phyloP scores from a whole-genome alignment of 2,797 vertebrate genomes.

The Holocentrus rufus region DNA sequence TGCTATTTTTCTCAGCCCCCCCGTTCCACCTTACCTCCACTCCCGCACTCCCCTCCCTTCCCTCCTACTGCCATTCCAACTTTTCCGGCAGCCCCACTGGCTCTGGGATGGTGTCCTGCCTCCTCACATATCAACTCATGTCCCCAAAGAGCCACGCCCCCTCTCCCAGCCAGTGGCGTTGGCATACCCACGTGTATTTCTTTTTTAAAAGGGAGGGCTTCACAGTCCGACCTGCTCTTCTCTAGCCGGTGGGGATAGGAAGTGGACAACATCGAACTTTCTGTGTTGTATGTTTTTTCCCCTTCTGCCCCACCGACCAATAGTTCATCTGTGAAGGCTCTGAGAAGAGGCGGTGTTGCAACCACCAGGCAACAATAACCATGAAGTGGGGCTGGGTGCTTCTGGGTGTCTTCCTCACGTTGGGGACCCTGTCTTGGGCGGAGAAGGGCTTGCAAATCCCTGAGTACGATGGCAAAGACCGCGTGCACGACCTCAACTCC shows the following conservation, averaged over 20 bases:
- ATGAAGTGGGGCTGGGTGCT: slow-evolving; percentile 84
- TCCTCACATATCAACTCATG: slow-evolving; percentile 5
- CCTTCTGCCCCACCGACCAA: slow-evolving; percentile 8
- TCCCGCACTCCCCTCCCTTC: background rate
- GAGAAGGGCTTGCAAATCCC: slow-evolving; percentile 88
- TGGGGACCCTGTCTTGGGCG: slow-evolving; percentile 72
- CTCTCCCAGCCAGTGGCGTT: slow-evolving; percentile 40
- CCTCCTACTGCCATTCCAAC: slow-evolving; percentile 24
- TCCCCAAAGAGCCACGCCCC: slow-evolving; percentile 36
- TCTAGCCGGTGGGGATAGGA: slow-evolving; percentile 70
- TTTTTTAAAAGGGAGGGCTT: slow-evolving; percentile 69
- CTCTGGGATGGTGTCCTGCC: slow-evolving; percentile 21
- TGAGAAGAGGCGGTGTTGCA: slow-evolving; percentile 48
- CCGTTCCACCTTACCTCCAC: background rate
- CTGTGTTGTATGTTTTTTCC: slow-evolving; percentile 2
- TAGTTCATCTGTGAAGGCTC: slow-evolving; percentile 31
- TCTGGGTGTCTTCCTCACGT: slow-evolving; percentile 75
- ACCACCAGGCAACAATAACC: slow-evolving; percentile 36
- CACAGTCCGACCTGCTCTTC: slow-evolving; percentile 75
- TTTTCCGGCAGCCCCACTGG: slow-evolving; percentile 52
- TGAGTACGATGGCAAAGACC: slow-evolving; percentile 88
- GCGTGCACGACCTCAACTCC: slow-evolving; percentile 83
- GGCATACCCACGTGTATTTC: slow-evolving; percentile 58
- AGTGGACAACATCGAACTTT: slow-evolving; percentile 59
- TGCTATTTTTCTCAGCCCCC: slow-evolving; percentile 43